phyloP scores from a whole-genome alignment of 2,888 invertebrate genomes.

The Saturnia pavonia region DNA sequence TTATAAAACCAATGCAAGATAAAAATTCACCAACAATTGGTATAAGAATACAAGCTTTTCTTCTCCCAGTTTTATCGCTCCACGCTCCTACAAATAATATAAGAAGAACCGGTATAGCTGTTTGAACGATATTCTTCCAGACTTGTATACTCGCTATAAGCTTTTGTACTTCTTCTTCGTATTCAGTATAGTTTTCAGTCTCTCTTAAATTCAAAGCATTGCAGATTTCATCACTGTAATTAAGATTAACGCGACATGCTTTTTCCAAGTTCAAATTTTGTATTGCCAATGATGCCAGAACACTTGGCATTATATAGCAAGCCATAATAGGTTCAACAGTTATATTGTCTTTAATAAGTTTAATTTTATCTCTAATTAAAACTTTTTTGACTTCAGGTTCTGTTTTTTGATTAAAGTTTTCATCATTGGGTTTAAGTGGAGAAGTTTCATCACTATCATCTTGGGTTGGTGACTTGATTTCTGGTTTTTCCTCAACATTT shows the following conservation, averaged over 20 bases:
- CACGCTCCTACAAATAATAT: slow-evolving; percentile 92
- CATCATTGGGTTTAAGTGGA: slow-evolving; percentile 49
- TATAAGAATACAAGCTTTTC: slow-evolving; percentile 90
- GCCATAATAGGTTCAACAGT: slow-evolving; percentile 89
- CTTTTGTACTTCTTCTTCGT: slow-evolving; percentile 85
- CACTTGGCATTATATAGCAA: slow-evolving; percentile 85
- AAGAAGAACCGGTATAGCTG: slow-evolving; percentile 89
- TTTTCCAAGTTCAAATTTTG: slow-evolving; percentile 88
- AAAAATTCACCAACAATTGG: slow-evolving; percentile 91
- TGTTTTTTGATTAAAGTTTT: slow-evolving; percentile 31
- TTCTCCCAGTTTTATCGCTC: slow-evolving; percentile 86
- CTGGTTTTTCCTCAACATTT: slow-evolving; percentile 29
- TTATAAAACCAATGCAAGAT: slow-evolving; percentile 88
- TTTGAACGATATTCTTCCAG: slow-evolving; percentile 93
- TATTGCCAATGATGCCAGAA: slow-evolving; percentile 87
- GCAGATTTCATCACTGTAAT: slow-evolving; percentile 86
- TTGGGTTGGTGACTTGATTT: slow-evolving; percentile 38
- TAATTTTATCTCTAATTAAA: slow-evolving; percentile 55
- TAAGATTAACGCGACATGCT: slow-evolving; percentile 91
- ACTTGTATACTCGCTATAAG: slow-evolving; percentile 89
- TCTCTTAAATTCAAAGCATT: slow-evolving; percentile 87
- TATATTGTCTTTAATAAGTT: slow-evolving; percentile 75
- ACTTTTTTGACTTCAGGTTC: slow-evolving; percentile 42
- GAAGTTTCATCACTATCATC: slow-evolving; percentile 46
- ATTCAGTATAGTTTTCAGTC: slow-evolving; percentile 81